Conservation (phyloP, 2,797 vertebrate genomes). For the Labroides dimidiatus region DNA sequence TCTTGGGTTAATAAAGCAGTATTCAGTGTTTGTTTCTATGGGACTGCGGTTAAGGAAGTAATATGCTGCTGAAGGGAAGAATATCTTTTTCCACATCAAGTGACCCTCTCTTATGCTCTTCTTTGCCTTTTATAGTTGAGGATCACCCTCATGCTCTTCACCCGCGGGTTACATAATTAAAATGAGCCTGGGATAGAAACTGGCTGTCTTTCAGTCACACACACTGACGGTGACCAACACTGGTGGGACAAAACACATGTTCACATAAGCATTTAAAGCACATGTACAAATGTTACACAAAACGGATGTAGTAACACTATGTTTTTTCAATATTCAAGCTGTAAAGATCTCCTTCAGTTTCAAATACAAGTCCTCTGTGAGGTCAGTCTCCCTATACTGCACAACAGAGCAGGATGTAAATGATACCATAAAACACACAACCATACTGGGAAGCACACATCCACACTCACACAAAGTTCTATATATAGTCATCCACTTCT, state of each 20-base stretch:
- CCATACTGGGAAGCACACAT: conserved; percentile 23
- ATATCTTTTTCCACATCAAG: conserved; percentile 61
- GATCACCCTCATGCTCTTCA: conserved; percentile 56
- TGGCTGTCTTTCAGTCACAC: conserved; percentile 38
- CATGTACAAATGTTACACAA: neutral
- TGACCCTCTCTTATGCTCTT: conserved; percentile 48
- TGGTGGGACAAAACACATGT: neutral
- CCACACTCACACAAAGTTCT: conserved; percentile 27
- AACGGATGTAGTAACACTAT: neutral
- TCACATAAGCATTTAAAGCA: neutral
- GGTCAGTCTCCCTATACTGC: conserved; percentile 16
- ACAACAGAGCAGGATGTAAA: conserved; percentile 30
- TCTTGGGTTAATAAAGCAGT: conserved; percentile 21
- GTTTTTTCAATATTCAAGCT: neutral
- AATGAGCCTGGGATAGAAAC: conserved; percentile 63
- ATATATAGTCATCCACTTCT: conserved; percentile 56
- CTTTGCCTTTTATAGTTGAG: conserved; percentile 78
- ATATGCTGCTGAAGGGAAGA: conserved; percentile 43
- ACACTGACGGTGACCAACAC: conserved; percentile 6
- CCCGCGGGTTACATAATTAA: conserved; percentile 62
- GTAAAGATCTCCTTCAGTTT: neutral
- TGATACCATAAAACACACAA: conserved; percentile 29
- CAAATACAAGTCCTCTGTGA: conserved; percentile 4
- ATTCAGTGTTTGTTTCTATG: conserved; percentile 43
- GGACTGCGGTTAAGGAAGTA: conserved; percentile 29